phyloP scores from a whole-genome alignment of 2,113 vertebrate species.

The Anser brachyrhynchus region DNA sequence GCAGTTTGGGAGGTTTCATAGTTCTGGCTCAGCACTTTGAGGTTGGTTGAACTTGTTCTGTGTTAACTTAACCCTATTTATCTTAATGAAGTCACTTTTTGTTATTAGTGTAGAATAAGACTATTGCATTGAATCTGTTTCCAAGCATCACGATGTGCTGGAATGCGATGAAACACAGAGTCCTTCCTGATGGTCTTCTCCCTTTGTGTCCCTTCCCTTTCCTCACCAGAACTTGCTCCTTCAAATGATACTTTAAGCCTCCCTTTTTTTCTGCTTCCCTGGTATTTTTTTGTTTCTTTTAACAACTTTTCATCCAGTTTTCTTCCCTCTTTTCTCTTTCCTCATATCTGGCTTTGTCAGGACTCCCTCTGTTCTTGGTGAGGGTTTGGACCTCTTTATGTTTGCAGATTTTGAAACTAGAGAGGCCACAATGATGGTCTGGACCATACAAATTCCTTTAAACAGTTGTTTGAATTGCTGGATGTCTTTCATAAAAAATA shows the following conservation, averaged over 20 bases:
- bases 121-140: neutral
- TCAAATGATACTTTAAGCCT: neutral
- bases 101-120: neutral
- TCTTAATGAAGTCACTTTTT: neutral
- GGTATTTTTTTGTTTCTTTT: neutral
- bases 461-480: neutral
- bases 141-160: fast-evolving
- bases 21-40: neutral
- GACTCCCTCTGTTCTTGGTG: neutral
- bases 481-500: neutral
- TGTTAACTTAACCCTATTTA: neutral
- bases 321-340: neutral
- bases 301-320: neutral
- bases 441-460: neutral
- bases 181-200: neutral
- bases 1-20: neutral
- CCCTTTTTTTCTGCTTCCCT: neutral
- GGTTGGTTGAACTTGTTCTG: neutral
- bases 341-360: neutral
- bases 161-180: neutral
- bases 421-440: neutral
- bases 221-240: neutral
- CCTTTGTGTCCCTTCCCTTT: neutral
- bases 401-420: neutral
- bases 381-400: neutral